Base-by-base conservation (phyloP, 1,140 invertebrate species). In the Apis cerana region DNA sequence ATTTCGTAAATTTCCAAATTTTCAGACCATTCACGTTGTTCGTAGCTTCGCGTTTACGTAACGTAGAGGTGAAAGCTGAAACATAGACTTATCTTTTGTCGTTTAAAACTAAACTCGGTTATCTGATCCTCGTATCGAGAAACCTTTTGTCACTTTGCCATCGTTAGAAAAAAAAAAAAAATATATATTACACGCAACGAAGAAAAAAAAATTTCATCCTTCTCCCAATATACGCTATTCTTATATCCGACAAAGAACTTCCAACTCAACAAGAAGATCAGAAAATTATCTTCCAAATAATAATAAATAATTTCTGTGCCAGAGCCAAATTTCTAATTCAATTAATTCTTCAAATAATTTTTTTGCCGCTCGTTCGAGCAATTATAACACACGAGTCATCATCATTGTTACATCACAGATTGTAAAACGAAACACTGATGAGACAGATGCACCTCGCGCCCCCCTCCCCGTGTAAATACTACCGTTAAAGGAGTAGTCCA, bases 51-150 rank as follows among this genome's bases (percentile, higher is more conserved):
- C n/a, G 54, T 68, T 82, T 76, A 76, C 54, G 64, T 68, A 82
- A 82, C 74, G 15, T 1, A 33, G 23, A 48, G 74, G 80, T 82
- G 80, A 82, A 82, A 82, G 80, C 80, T 82, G 27, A 54, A 56
- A 27, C 43, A 19, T 23, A 1, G 43, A 67, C 71, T 68, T 80
- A 50, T 58, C 52, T 43, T 68, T 21, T 50, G 27, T 15, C 19
- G 21, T 23, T 56, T 58, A 58, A 75, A 50, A 75, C 10, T 33
- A 21, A 48, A 65, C 52, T 9, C 12, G n/a, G n/a, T 75, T 80
- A 80, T 80, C 69, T 64, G 15, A 56, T 72, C n/a, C 27, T 27
- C 21, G 13, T 9, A 52, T 23, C 33, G n/a, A 10, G 19, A 23
- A 65, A 33, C 0, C 33, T 43, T 43, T 43, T 3, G 50, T 17